phyloP scores from a whole-genome alignment of 2,797 vertebrate genomes.

The Gymnopithys bicolor region DNA sequence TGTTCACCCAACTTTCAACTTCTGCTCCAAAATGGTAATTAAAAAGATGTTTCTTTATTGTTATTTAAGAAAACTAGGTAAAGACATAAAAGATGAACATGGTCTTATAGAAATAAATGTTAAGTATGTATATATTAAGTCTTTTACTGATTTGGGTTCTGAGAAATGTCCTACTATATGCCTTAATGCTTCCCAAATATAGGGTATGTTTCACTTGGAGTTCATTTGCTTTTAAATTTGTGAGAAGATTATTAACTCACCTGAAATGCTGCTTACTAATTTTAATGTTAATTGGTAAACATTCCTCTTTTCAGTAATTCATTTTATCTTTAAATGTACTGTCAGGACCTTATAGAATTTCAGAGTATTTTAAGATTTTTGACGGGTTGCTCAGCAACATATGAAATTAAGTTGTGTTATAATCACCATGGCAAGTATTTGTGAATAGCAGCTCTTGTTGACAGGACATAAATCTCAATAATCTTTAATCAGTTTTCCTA shows the following conservation, averaged over 20 bases:
- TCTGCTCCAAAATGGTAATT: not conserved
- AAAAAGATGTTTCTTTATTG: not conserved
- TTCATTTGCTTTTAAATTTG: not conserved
- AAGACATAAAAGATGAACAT: not conserved
- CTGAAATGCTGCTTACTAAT: not conserved
- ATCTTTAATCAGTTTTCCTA: not conserved
- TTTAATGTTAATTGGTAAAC: conserved; percentile 14
- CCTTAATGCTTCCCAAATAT: not conserved
- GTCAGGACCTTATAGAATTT: not conserved
- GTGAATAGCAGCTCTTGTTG: not conserved
- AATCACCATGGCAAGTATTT: not conserved
- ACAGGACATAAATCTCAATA: not conserved
- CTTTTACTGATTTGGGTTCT: not conserved
- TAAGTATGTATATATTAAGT: not conserved
- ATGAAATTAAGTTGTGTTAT: not conserved
- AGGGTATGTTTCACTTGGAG: not conserved
- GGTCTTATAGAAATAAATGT: not conserved
- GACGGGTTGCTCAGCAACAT: conserved; percentile 11
- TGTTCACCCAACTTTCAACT: not conserved
- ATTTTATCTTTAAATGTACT: not conserved
- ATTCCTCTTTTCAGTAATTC: not conserved
- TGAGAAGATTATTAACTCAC: not conserved
- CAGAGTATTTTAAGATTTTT: not conserved
- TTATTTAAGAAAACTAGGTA: not conserved
- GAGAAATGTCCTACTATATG: not conserved